Conservation (phyloP, 1,140 invertebrate species). For the Mercenaria mercenaria region DNA sequence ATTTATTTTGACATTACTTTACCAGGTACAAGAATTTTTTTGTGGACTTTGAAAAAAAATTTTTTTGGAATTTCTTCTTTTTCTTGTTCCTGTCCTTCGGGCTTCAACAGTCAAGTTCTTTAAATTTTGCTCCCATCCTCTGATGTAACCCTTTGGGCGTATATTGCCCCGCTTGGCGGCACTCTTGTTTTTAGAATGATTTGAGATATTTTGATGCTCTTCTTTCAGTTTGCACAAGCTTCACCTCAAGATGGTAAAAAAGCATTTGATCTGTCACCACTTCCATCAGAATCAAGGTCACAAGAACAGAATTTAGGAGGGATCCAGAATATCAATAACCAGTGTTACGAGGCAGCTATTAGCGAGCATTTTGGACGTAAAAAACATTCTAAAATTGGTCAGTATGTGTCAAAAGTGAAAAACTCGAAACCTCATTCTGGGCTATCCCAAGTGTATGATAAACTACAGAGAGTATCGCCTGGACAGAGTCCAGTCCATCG, state of each 20-base stretch:
- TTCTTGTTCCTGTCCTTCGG: too few species aligned
- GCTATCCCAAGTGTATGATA: not conserved
- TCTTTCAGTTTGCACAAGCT: not conserved
- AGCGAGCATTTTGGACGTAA: constrained; percentile 1
- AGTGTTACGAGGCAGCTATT: constrained; percentile 47
- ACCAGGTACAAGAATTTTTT: too few species aligned
- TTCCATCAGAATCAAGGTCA: not conserved
- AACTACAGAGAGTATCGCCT: not conserved
- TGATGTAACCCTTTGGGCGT: too few species aligned
- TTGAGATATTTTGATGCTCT: too few species aligned
- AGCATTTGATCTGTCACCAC: not conserved
- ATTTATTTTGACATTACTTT: too few species aligned
- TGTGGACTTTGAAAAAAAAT: too few species aligned
- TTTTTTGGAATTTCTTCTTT: too few species aligned
- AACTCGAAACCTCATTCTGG: not conserved
- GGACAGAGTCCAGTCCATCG: not conserved
- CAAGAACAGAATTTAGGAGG: not conserved
- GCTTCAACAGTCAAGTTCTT: too few species aligned
- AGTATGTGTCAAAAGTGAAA: constrained; percentile 24
- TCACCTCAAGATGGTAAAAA: not conserved
- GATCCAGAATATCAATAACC: not conserved
- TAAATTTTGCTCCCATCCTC: too few species aligned
- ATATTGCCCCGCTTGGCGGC: too few species aligned
- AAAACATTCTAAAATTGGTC: not conserved
- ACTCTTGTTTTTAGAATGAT: too few species aligned